Base-by-base conservation (phyloP, 2,113 vertebrate genomes). In the Malurus alboscapulatus region DNA sequence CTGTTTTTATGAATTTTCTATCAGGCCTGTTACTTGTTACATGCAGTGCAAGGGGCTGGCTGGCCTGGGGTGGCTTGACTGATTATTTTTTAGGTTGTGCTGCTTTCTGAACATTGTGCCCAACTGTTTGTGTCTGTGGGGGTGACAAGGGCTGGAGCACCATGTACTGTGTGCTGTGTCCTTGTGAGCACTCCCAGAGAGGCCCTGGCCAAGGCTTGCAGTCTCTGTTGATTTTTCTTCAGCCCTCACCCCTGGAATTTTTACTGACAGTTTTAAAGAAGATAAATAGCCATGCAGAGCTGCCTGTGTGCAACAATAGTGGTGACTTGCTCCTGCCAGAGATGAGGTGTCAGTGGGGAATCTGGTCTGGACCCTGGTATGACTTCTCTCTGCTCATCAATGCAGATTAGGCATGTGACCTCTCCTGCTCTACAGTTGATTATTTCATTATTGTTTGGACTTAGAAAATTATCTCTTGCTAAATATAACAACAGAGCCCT, bases 31-130 rank as follows among this genome's bases (percentile, higher is more conserved):
- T 72, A 17, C 45, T 59, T 81, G 38, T 3, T 63, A 1, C 0
- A 0, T 45, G 30, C 1, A 25, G 24, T 17, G 12, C 11, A 6
- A 18, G 15, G 17, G 7, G 2, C 8, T 71, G 51, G 20, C 7
- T 66, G 42, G 7, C 25, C 10, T 77, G 44, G 45, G 42, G 7
- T 48, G 16, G 47, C 47, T 48, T 48, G 16, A 21, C 47, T 66
- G 42, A 9, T n/a, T 12, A 38, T 42, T 40, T 84, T 73, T 29
- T 47, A 7, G 40, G 2, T 25, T 51, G 32, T 74, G 29, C 20
- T 77, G 25, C 9, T 58, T 69, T 47, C 51, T 69, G 55, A 77
- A 26, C 5, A 0, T 38, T 17, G n/a, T 61, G 38, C 55, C 24
- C 5, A 34, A 44, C 18, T 57, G 40, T 14, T 12, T 0, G 0